Evolutionary conservation across 2,113 vertebrate species (phyloP), one percentile per base, ranked within the genome.

Genomic region (Artemisiospiza belli): DNA sequence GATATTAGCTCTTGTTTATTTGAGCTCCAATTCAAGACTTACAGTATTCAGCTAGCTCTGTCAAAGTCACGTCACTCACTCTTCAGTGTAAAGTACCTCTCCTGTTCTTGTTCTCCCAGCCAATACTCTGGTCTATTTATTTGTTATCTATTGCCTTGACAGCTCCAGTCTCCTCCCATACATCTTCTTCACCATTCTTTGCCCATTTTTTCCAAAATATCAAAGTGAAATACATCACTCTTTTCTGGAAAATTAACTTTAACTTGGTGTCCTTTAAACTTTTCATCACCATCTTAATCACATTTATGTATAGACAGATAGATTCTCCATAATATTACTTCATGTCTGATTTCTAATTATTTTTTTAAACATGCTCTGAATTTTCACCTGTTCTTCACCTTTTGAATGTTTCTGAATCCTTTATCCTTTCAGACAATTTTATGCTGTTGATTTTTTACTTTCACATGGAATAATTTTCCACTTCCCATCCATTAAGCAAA

Each of bases 61-160:
- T 76, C 62, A 97, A 82, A 61, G 55, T 43, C 67, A 72, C 91
- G 75, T 73, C 77, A 87, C 19, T 91, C 85, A 85, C 66, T 69
- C 58, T 69, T 73, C 70, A 39, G 41, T 44, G 43, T 62, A 66
- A 84, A 90, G 79, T 44, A 25, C 37, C 30, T 62, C 31, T 75
- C 30, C 12, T 49, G 22, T 78, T 78, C 62, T 83, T 76, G 16
- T 62, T 52, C 59, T 84, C 55, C 55, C 31, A 87, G 30, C 1
- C 46, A 82, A 61, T 64, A 61, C 8, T 51, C 18, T 62, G 21
- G 14, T 66, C 31, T 75, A 37, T 62, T n/a, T 47, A 46, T 94
- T 87, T 76, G 11, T 59, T 91, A 41, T 78, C 69, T 83, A 21
- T 67, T 55, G 5, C 33, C 63, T 80, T 90, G 44, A 92, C 74